Conservation (phyloP, 2,113 vertebrate genomes). For the Anhinga anhinga region DNA sequence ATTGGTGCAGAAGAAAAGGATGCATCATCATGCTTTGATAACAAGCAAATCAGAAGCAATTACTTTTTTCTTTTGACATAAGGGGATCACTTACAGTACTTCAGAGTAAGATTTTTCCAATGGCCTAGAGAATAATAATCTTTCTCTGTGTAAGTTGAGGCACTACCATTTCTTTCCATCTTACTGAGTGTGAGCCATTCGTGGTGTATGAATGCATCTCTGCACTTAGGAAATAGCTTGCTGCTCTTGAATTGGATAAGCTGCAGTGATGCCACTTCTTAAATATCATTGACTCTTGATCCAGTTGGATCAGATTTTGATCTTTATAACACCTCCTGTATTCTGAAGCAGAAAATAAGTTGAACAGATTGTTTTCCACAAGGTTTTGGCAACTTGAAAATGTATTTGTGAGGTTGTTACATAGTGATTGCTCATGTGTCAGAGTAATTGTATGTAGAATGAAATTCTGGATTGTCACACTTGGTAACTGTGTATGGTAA, state of each 20-base stretch:
- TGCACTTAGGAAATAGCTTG: not conserved
- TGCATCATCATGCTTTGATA: slow-evolving; percentile 16
- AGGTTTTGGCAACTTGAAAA: not conserved
- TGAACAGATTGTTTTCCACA: not conserved
- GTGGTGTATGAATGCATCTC: not conserved
- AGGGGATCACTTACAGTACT: slow-evolving; percentile 3
- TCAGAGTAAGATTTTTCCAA: not conserved
- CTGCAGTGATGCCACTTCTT: not conserved
- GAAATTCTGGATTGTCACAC: not conserved
- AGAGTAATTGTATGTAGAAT: not conserved
- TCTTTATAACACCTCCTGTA: not conserved
- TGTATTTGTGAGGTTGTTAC: not conserved
- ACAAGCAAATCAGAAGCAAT: slow-evolving; percentile 27
- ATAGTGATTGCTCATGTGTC: not conserved
- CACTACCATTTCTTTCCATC: not conserved
- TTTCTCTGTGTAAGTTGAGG: not conserved
- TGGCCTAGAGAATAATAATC: not conserved
- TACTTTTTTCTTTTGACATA: not conserved
- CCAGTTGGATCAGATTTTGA: not conserved
- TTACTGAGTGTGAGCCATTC: not conserved
- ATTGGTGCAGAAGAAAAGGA: not conserved
- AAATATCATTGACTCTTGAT: not conserved
- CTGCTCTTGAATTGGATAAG: not conserved
- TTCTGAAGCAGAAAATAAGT: not conserved
- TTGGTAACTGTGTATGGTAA: not conserved